phyloP scores from a whole-genome alignment of 2,113 vertebrate species.

The Crypturellus undulatus region DNA sequence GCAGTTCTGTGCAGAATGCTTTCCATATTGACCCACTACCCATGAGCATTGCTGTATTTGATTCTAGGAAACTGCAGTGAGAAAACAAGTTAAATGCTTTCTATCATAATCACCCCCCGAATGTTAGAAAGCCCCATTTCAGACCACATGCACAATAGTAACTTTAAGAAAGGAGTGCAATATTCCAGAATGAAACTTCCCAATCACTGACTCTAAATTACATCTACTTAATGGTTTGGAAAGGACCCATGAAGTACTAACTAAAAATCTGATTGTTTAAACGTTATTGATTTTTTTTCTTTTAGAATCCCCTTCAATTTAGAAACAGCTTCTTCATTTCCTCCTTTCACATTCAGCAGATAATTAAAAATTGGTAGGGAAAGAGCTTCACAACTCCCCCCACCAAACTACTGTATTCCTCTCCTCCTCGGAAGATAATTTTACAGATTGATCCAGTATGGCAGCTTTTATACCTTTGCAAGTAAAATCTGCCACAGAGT shows the following conservation, averaged over 20 bases:
- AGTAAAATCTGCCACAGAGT: background rate
- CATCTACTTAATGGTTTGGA: slow-evolving; percentile 60
- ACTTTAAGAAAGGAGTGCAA: background rate
- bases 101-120: background rate
- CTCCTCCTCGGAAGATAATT: background rate
- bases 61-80: background rate
- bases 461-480: background rate
- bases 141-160: background rate
- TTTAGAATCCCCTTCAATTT: slow-evolving; percentile 59
- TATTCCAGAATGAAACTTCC: slow-evolving; percentile 32
- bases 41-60: accelerated
- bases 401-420: background rate
- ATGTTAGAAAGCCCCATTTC: background rate
- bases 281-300: slow-evolving; percentile 56
- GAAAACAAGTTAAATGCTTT: background rate
- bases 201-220: slow-evolving; percentile 29
- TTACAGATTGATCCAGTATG: background rate
- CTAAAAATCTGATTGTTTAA: slow-evolving; percentile 66
- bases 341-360: slow-evolving; percentile 32
- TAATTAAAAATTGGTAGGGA: slow-evolving; percentile 50
- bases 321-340: slow-evolving; percentile 48
- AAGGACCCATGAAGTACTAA: slow-evolving; percentile 31
- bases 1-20: background rate
- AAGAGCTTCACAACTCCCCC: background rate
- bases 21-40: background rate